Base-by-base conservation (phyloP, 2,888 invertebrate species). In the Agrochola litura region DNA sequence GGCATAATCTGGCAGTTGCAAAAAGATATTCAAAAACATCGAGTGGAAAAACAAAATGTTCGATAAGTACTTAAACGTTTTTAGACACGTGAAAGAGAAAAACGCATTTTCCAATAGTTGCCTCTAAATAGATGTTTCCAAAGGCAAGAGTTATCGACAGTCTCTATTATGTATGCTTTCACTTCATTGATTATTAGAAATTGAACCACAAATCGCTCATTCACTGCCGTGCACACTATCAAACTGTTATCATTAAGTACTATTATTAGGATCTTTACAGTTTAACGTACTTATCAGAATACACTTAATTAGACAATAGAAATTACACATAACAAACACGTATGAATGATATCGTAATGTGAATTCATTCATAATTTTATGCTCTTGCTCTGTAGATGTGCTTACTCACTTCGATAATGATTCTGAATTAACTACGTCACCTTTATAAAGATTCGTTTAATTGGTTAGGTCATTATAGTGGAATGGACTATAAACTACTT, bases 181-280 rank as follows among this genome's bases (percentile, higher is more conserved):
- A 79, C 41, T 81, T 61, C 71, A 81, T 79, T 79, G 76, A 76
- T 79, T 74, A 67, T 61, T 68, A 69, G 79, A 77, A 82, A 86
- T 78, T 79, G 70, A 76, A 73, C 54, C 70, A 67, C 63, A 72
- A 66, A 76, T 82, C n/a, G 56, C 64, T 83, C 79, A 85, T 83
- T 81, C 79, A 86, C n/a, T 67, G 64, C 68, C 16, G n/a, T 49
- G 49, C 49, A 75, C 69, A 56, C 63, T 84, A 84, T 86, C 77
- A 76, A 63, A 56, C 16, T 52, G 79, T 86, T 88, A 86, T 87
- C 82, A 74, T 73, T 60, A 30, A 30, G 30, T 30, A 43, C 74
- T 89, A 83, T 81, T 77, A 81, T 79, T 84, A 78, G 58, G 41
- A 82, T 79, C 77, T 79, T 73, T 73, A 76, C 70, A 77, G 60